Evolutionary conservation across 1,140 invertebrate genomes (phyloP), one percentile per base, ranked within the genome.

Genomic region (Plodia interpunctella): DNA sequence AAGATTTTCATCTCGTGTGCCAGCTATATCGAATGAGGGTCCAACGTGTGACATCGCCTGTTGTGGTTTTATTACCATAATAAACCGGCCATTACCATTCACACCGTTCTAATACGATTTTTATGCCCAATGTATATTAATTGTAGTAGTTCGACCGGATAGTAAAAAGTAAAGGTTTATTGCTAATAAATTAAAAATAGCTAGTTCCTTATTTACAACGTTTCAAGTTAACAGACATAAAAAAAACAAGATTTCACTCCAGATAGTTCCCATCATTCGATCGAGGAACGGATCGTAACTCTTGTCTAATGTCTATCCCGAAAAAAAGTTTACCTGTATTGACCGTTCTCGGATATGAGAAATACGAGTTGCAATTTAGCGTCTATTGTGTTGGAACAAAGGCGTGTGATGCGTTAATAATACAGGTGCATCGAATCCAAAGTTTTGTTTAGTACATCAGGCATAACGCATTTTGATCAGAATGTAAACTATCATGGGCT

Each of bases 291-390:
- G 20, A 38, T 60, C 54, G 57, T 62, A 66, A 52, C 57, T 57
- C 57, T 60, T 38, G 32, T 51, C 21, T 25, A 53, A 51, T 51
- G 18, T 51, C 18, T 51, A 57, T 59, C 49, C 35, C 38, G 15
- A 56, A 64, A 80, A 80, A 80, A 77, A 65, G 5, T 56, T 65
- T 80, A 81, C 80, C 78, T 81, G 80, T 51, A 51, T 57, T 35
- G 62, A 59, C 68, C 55, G 65, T 70, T 70, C 59, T 60, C 70
- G 64, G 64, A 69, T 79, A 68, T 73, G 70, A 83, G 72, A 83
- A 84, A 80, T 83, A 77, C 66, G 72, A 74, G 73, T 81, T 83
- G 82, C 83, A 88, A 87, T 88, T 87, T 83, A 76, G 68, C 57
- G 66, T 72, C 76, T 83, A 84, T 87, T 87, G 85, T 87, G 68